Evolutionary conservation across 2,888 invertebrate species (phyloP).

Genomic region (Apoderus coryli): DNA sequence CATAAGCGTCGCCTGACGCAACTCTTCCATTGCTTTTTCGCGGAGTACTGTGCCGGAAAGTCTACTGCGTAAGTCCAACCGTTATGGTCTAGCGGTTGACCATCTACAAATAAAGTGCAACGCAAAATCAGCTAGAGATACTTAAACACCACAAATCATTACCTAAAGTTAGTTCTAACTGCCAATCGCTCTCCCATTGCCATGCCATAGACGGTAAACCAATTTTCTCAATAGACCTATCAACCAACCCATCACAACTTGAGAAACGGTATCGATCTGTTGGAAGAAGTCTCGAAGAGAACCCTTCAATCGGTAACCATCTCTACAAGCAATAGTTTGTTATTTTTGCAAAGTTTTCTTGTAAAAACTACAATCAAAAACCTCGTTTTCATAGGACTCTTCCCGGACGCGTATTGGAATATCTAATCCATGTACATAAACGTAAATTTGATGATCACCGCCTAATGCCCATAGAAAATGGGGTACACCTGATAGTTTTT

Average conservation of each 20-base stretch:
- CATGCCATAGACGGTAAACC: constrained; percentile 85
- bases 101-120: too few species aligned
- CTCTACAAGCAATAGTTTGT: constrained; percentile 37
- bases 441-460: constrained; percentile 83
- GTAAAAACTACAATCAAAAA: constrained; percentile 23
- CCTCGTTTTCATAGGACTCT: constrained; percentile 85
- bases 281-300: constrained; percentile 66
- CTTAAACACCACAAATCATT: too few species aligned
- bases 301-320: constrained; percentile 84
- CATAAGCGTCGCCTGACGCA: constrained; percentile 81
- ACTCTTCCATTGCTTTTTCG: constrained; percentile 77
- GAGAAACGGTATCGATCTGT: constrained; percentile 83
- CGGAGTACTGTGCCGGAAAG: constrained; percentile 70
- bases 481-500: constrained; percentile 71
- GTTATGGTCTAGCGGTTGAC: constrained; percentile 77
- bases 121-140: too few species aligned
- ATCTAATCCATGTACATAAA: constrained; percentile 79
- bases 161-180: constrained; percentile 61
- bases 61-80: constrained; percentile 91
- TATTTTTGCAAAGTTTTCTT: not conserved
- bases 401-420: constrained; percentile 82
- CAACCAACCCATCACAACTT: constrained; percentile 64
- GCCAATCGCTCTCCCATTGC: constrained; percentile 96
- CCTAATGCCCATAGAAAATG: constrained; percentile 88
- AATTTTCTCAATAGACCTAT: constrained; percentile 66